Evolutionary conservation across 2,113 vertebrate species (phyloP), one percentile per base, ranked within the genome.

Genomic region (Rana temporaria): DNA sequence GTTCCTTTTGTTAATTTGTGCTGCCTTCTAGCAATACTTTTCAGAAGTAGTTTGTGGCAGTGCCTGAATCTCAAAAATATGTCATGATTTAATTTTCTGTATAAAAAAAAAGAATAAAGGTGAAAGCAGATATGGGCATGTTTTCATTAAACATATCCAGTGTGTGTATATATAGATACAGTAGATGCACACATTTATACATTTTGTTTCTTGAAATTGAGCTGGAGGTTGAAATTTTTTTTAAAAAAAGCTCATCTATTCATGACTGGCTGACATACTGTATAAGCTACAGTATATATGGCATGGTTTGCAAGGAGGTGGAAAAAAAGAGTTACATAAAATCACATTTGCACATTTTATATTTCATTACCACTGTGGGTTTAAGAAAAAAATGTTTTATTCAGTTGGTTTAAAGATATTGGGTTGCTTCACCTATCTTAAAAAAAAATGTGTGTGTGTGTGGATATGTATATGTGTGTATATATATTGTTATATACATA

Each of bases 1-100:
- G 34, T 53, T 72, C 7, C 67, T 60, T 42, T 42, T 56, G 38
- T 16, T 78, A 68, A 17, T 0, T 20, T 38, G 26, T 38, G 0
- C 72, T 75, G 84, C 53, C 85, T 83, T 1, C 30, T 79, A 87
- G 81, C 71, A 19, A 85, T 78, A 72, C 75, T 70, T 65, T 55
- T 76, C 55, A 34, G 57, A 32, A 74, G 30, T 76, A 72, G 64
- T 71, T 4, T 84, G 85, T 57, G 78, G 62, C 63, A 82, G 85
- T 83, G 57, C 0, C 73, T 12, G 0, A 18, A 14, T 1, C 81
- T 75, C 55, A 77, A 73, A 68, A 0, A 38, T n/a, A n/a, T 73
- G 69, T 84, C 82, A 84, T 60, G 73, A 0, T 0, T 84, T 55
- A 8, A 2, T 48, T 57, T 0, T 0, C 19, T 75, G 84, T 78